Conservation (phyloP, 2,888 invertebrate species). For the Drosophila diplacantha region DNA sequence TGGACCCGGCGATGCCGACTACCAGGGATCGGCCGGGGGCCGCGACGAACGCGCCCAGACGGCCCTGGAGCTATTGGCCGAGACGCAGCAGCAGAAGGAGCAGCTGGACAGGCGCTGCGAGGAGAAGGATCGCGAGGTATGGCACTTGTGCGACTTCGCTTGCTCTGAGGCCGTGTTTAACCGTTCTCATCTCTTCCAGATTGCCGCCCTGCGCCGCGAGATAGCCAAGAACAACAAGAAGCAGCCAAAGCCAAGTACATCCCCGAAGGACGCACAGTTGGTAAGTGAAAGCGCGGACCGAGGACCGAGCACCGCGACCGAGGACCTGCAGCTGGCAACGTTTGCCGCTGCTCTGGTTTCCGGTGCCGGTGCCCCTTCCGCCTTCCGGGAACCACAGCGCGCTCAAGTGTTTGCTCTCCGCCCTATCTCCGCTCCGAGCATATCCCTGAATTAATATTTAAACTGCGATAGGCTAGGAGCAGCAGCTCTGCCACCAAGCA, state of each 20-base stretch:
- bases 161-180: neutral
- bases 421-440: constrained; percentile 31
- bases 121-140: constrained; percentile 82
- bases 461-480: constrained; percentile 59
- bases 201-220: constrained; percentile 76
- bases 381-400: constrained; percentile 20
- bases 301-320: constrained; percentile 3
- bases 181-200: constrained; percentile 61
- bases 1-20: constrained; percentile 76
- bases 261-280: constrained; percentile 12
- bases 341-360: constrained; percentile 12
- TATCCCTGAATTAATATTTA: constrained; percentile 70
- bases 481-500: constrained; percentile 6
- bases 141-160: constrained; percentile 41
- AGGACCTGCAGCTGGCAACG: constrained; percentile 19
- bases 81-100: constrained; percentile 76
- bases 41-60: constrained; percentile 48
- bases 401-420: constrained; percentile 26
- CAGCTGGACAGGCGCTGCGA: constrained; percentile 81
- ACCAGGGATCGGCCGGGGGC: constrained; percentile 39
- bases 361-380: constrained; percentile 12
- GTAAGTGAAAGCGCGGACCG: constrained; percentile 14
- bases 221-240: constrained; percentile 69
- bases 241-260: constrained; percentile 10
- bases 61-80: constrained; percentile 66